Percentiles rank a stretch among this genome's conserved stretches.
These are phyloP conservation scores for Labia minor DNA, from an alignment of 2,888 invertebrate genomes.

Conservation along the genomic window DNA sequence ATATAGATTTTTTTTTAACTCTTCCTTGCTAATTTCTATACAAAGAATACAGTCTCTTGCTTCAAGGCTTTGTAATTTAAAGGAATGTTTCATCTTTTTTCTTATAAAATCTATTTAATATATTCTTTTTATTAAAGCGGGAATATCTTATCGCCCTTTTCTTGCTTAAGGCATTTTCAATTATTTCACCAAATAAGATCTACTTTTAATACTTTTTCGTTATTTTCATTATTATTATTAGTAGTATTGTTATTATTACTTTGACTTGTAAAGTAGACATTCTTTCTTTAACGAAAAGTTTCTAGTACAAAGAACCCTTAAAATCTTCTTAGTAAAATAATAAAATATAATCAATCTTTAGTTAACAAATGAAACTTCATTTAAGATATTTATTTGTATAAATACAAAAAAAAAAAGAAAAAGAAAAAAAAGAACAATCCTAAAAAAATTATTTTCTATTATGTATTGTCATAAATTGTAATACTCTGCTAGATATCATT, in stretches of 20 bases:
- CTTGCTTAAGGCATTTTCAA: not conserved
- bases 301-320: not conserved
- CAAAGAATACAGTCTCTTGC: not conserved
- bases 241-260: not conserved
- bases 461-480: too few species aligned
- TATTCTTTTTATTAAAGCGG: too few species aligned
- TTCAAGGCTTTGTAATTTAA: not conserved
- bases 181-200: not conserved
- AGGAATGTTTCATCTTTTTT: not conserved
- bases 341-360: conserved; percentile 13
- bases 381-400: not conserved
- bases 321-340: not conserved
- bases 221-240: not conserved
- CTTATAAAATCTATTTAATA: too few species aligned
- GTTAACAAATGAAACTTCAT: not conserved
- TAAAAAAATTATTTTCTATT: too few species aligned
- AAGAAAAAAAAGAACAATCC: too few species aligned
- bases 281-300: not conserved
- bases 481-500: too few species aligned
- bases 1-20: not conserved
- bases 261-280: conserved; percentile 1
- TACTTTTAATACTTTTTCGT: not conserved
- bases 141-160: not conserved
- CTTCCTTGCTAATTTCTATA: not conserved
- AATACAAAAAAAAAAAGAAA: not conserved